Base-by-base conservation (phyloP, 2,888 invertebrate genomes). In the Junonia oenone region DNA sequence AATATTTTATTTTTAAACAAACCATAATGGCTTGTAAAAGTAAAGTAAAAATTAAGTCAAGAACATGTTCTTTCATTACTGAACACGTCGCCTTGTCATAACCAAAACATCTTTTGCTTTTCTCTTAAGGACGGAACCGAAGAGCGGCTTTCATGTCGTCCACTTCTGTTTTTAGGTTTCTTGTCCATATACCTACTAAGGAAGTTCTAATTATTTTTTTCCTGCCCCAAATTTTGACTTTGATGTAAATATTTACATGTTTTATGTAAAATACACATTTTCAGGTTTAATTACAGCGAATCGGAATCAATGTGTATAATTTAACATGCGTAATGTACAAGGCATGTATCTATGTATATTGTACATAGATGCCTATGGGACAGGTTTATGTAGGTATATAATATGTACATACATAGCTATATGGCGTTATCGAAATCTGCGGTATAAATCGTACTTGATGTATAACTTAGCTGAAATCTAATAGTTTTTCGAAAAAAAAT, bases 81-180 rank as follows among this genome's bases (percentile, higher is more conserved):
- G 61, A 50, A 58, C 55, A 43, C 46, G 56, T 46, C 38, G 55
- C 76, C 73, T 74, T 75, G 79, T 81, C 78, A 75, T 76, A 77
- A 72, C 74, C 82, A 79, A 73, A 80, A 81, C 80, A 78, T 83
- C 80, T 80, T 78, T 81, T 76, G 78, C 75, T 74, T 74, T 67
- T 66, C 75, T 78, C 84, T 81, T 80, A 59, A 75, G 82, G 80
- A 76, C 75, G 67, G 65, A 69, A 71, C 68, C 73, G 72, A 73
- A 40, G 38, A 40, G 38, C 38, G 38, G 38, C 76, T 74, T 76
- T 73, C 75, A 71, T 76, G 75, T 76, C 79, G 75, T 79, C 77
- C 73, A 77, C 77, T 79, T 82, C 76, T 69, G 71, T 72, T 69
- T 56, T 53, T 45, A 52, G 52, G 45, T 52, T 52, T 52, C 46